These are phyloP conservation scores for Petaurus breviceps DNA, from an alignment of 2,113 vertebrate genomes.

Conservation along the genomic window DNA sequence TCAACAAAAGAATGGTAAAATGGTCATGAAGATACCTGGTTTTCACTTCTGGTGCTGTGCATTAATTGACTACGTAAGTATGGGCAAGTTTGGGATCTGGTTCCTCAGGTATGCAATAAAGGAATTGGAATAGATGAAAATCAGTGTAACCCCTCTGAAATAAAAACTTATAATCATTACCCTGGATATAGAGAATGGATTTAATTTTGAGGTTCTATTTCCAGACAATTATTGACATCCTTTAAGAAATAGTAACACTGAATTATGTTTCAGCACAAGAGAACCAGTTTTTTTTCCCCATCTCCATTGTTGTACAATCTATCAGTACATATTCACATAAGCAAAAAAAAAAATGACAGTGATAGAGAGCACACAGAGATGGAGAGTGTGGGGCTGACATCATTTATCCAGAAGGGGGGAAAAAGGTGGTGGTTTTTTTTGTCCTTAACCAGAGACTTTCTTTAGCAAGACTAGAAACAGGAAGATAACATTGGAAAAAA, in stretches of 20 bases:
- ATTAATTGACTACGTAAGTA: neutral
- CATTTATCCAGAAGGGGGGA: neutral
- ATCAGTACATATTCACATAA: neutral
- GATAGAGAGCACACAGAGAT: neutral
- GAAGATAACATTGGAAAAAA: neutral
- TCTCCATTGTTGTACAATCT: neutral
- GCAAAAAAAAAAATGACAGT: neutral
- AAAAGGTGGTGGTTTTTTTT: neutral
- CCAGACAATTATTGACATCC: neutral
- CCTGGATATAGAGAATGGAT: neutral
- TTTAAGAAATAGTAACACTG: neutral
- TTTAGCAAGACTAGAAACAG: neutral
- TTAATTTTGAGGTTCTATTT: neutral
- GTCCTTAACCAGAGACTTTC: neutral
- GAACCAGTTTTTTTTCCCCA: neutral
- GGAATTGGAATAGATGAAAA: neutral
- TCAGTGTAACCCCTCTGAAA: neutral
- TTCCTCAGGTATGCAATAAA: neutral
- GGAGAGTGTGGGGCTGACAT: neutral
- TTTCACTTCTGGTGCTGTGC: neutral
- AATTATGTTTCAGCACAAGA: neutral
- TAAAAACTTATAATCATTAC: neutral
- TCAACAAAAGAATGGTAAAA: neutral
- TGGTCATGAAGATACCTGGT: neutral
- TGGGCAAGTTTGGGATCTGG: neutral